Conservation (phyloP, 2,113 vertebrate species). For the Sclerurus mexicanus region DNA sequence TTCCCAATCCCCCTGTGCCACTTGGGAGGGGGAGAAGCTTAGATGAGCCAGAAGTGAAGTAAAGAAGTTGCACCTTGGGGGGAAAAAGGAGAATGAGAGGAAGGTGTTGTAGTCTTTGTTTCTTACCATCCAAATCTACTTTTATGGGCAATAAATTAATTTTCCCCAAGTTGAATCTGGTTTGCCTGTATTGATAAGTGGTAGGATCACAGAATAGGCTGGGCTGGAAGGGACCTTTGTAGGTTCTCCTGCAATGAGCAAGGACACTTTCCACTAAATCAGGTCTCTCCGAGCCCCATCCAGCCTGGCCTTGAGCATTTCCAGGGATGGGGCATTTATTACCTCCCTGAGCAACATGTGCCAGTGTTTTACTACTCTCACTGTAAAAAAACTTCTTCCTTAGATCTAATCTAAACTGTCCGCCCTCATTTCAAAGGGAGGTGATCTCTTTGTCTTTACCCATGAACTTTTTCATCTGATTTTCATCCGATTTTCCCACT, state of each 20-base stretch:
- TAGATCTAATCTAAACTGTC: not conserved
- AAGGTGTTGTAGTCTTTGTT: not conserved
- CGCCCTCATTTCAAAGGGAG: not conserved
- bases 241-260: not conserved
- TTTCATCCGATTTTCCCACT: no score
- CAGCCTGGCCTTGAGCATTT: not conserved
- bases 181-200: not conserved
- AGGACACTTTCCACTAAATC: not conserved
- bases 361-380: not conserved
- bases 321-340: not conserved
- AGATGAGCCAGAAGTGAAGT: not conserved
- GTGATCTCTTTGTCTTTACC: no score
- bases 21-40: not conserved
- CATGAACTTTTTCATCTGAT: no score
- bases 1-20: not conserved
- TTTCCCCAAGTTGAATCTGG: not conserved
- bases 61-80: not conserved
- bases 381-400: not conserved
- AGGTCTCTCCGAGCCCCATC: not conserved
- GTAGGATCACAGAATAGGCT: not conserved
- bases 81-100: not conserved
- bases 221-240: not conserved
- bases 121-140: not conserved
- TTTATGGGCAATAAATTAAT: not conserved
- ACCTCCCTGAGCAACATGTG: not conserved